A percentile compares a stretch with the other conserved stretches of the same genome.
phyloP scores from a whole-genome alignment of 2,113 vertebrate genomes.

The Zeus faber region DNA sequence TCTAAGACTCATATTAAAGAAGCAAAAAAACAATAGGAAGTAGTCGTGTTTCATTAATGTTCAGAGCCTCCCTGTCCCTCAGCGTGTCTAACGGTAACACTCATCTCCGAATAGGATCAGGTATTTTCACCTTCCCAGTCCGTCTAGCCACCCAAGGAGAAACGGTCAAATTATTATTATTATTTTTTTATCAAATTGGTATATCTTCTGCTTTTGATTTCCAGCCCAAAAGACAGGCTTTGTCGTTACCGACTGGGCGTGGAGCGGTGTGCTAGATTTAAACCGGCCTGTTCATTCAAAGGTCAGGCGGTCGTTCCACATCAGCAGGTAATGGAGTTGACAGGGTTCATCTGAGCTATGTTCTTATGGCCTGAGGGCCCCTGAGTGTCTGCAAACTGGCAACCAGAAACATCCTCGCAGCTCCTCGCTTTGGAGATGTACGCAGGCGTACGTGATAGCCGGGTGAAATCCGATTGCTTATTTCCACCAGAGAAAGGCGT shows the following conservation, averaged over 20 bases:
- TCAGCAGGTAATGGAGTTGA: conserved; percentile 71
- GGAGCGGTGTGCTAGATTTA: conserved; percentile 38
- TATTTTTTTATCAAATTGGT: too few relatives aligned
- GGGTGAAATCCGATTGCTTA: too few relatives aligned
- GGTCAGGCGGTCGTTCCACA: conserved; percentile 65
- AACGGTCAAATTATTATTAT: not conserved
- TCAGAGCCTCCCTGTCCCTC: too few relatives aligned
- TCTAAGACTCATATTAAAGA: conserved; percentile 17
- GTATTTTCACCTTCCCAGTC: not conserved
- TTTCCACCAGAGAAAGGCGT: too few relatives aligned
- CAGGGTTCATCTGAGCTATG: conserved; percentile 56
- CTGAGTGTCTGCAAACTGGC: too few relatives aligned
- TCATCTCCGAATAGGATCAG: not conserved
- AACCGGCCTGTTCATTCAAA: conserved; percentile 55
- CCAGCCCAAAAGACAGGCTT: conserved; percentile 12
- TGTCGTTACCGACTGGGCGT: conserved; percentile 31
- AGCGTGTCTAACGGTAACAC: too few relatives aligned
- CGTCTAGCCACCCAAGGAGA: not conserved
- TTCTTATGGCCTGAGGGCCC: conserved; percentile 51
- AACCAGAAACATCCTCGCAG: too few relatives aligned
- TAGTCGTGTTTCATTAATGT: too few relatives aligned
- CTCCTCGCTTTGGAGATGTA: too few relatives aligned
- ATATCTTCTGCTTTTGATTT: too few relatives aligned
- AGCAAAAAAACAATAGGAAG: too few relatives aligned
- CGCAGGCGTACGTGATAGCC: too few relatives aligned